phyloP scores from a whole-genome alignment of 2,888 invertebrate genomes.

The Hecatera dysodea region DNA sequence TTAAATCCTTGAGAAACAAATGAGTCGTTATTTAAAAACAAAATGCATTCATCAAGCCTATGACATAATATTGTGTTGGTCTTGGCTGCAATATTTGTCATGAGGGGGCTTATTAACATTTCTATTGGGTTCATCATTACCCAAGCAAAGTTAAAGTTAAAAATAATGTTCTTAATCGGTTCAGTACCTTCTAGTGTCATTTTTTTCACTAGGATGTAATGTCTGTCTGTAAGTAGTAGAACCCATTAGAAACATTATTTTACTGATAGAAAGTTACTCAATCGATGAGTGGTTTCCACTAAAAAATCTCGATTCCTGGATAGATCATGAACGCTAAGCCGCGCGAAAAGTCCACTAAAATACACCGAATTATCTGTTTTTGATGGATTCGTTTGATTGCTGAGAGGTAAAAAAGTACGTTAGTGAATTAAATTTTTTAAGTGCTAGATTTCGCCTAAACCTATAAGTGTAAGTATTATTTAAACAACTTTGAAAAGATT shows the following conservation, averaged over 20 bases:
- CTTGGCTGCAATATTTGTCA: neutral
- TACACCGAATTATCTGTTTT: neutral
- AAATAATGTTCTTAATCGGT: too few relatives aligned
- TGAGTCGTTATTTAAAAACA: conserved; percentile 26
- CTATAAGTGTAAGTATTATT: neutral
- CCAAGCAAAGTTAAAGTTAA: too few relatives aligned
- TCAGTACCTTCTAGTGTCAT: too few relatives aligned
- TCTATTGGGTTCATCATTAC: neutral
- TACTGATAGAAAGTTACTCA: neutral
- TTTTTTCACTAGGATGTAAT: too few relatives aligned
- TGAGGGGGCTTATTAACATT: neutral
- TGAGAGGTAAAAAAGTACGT: neutral
- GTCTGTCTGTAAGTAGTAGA: neutral
- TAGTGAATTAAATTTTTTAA: neutral
- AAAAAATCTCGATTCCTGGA: neutral
- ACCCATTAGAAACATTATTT: neutral
- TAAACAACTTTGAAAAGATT: neutral
- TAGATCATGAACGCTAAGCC: neutral
- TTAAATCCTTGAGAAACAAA: conserved; percentile 17
- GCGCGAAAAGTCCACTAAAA: neutral
- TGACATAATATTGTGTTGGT: neutral
- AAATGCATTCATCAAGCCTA: conserved; percentile 3
- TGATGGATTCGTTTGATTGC: neutral
- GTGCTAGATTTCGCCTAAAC: neutral
- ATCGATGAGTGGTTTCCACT: neutral